A percentile compares a stretch with the other conserved stretches of the same genome.
phyloP scores from a whole-genome alignment of 2,888 invertebrate species.

The Metopia argyrocephala region DNA sequence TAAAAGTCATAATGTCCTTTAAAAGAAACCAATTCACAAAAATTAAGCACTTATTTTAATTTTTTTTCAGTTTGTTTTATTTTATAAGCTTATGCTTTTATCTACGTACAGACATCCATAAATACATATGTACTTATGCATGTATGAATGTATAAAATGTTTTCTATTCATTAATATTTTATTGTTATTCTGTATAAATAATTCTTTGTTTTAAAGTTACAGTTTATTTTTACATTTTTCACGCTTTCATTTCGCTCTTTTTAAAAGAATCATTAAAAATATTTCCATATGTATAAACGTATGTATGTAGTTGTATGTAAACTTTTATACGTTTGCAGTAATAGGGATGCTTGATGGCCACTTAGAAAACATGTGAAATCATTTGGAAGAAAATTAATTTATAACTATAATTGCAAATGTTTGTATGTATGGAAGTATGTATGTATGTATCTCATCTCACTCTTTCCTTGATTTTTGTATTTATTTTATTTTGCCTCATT shows the following conservation, averaged over 20 bases:
- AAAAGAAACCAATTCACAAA: neutral
- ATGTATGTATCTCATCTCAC: neutral
- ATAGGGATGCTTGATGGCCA: neutral
- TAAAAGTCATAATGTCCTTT: neutral
- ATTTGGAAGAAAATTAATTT: slow-evolving; percentile 71
- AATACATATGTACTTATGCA: neutral
- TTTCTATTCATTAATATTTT: neutral
- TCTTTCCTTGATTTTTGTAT: neutral
- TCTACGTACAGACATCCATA: neutral
- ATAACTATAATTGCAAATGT: slow-evolving; percentile 63
- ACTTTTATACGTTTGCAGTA: too few species aligned
- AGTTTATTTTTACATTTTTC: neutral
- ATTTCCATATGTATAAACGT: neutral
- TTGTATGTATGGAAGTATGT: neutral
- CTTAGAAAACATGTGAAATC: slow-evolving; percentile 63
- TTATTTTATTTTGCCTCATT: neutral
- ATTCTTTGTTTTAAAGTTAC: neutral
- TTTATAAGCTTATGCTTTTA: neutral
- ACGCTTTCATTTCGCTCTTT: neutral
- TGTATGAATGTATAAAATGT: too few species aligned
- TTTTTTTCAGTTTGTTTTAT: neutral
- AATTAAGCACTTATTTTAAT: neutral
- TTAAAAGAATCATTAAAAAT: neutral
- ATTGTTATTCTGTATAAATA: neutral
- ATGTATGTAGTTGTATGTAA: neutral